These are phyloP conservation scores for Gymnogyps californianus DNA, from an alignment of 2,113 vertebrate genomes.

Conservation along the genomic window DNA sequence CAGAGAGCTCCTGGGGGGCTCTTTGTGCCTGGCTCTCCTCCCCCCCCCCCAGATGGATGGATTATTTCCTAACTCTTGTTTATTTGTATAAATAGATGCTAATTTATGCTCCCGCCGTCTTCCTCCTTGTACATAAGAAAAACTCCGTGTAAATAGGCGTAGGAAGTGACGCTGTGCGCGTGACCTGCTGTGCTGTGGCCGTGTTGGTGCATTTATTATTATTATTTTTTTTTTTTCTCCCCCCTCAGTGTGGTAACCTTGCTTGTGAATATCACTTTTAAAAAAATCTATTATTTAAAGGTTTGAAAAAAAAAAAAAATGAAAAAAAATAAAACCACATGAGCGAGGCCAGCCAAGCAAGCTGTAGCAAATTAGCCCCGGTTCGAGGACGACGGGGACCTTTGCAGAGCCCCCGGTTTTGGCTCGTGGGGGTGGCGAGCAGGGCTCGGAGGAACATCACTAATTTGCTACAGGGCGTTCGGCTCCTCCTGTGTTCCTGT, in stretches of 20 bases:
- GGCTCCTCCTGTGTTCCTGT: neutral
- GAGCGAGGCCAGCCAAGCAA: neutral
- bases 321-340: neutral
- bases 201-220: neutral
- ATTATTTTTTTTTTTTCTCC: neutral
- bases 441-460: neutral
- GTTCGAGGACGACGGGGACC: neutral
- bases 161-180: constrained; percentile 37
- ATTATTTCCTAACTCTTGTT: constrained; percentile 26
- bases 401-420: neutral
- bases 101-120: constrained; percentile 44
- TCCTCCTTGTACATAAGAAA: constrained; percentile 55
- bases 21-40: neutral
- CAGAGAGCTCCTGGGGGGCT: neutral
- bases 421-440: fast-evolving
- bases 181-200: constrained; percentile 47
- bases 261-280: constrained; percentile 19
- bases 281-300: neutral
- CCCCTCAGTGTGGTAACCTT: neutral
- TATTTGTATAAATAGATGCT: constrained; percentile 61
- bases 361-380: neutral
- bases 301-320: neutral
- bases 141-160: constrained; percentile 58
- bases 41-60: neutral
- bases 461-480: neutral